Evolutionary conservation across 2,888 invertebrate species (phyloP), one percentile per base, ranked within the genome.

Genomic region (Netelia virgata): DNA sequence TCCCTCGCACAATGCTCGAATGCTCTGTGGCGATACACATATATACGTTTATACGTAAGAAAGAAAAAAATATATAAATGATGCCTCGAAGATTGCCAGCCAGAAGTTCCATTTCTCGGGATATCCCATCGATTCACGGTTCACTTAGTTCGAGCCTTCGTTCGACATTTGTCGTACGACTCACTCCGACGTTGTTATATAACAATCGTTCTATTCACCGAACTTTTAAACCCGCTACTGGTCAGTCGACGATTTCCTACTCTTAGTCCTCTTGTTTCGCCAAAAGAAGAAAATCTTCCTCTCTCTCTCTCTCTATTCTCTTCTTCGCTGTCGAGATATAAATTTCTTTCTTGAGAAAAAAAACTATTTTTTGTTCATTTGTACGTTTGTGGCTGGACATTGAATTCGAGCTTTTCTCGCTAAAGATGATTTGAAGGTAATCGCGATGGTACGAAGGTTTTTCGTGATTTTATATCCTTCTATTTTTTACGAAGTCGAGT

Each of bases 161-260:
- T 86, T 88, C 91, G 91, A 92, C 92, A 91, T 93, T 93, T 93
- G 92, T 92, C 92, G 93, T 92, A 92, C 93, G 92, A 92, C 92
- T 93, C 90, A 92, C 90, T 92, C 82, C 86, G 73, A 88, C 88
- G 90, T 92, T 92, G 92, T 93, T 93, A 92, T 91, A 91, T 88
- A 93, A 93, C 92, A 91, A 91, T 91, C 88, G 88, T 57, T 81
- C 84, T 77, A 83, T 87, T 84, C 66, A 57, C 75, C 47, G 70
- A 70, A 55, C 43, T 53, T 77, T 23, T 72, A 79, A 61, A 72
- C 68, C 63, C 73, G 82, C 66, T 50, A 74, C 72, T 69, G 84
- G 74, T 72, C 78, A 75, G 75, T 75, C 75, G 64, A 81, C 73
- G 83, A 68, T 74, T 63, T 47, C 66, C 57, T 82, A 69, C 55